These are phyloP conservation scores for Mus caroli DNA, from an alignment of 2,797 vertebrate genomes.

Conservation along the genomic window DNA sequence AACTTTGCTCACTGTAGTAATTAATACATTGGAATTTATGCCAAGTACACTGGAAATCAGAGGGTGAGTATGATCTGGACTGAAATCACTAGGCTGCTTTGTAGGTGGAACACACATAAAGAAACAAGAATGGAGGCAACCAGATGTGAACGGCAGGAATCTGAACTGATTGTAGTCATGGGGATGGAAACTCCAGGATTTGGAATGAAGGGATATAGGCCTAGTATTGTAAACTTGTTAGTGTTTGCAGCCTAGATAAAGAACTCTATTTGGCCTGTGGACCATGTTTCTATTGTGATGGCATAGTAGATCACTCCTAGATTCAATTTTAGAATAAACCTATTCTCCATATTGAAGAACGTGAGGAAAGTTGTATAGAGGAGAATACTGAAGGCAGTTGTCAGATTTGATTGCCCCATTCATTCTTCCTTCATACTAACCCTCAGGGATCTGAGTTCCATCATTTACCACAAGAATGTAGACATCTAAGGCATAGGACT, in stretches of 20 bases:
- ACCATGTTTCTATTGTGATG: background rate
- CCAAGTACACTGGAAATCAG: background rate
- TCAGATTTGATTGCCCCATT: background rate
- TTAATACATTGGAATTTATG: background rate
- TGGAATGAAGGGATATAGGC: background rate
- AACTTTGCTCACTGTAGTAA: background rate
- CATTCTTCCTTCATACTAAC: background rate
- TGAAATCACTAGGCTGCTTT: background rate
- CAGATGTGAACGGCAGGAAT: background rate
- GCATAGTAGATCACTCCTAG: background rate
- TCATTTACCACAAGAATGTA: background rate
- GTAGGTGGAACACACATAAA: background rate
- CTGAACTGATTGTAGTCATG: background rate
- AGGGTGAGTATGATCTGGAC: background rate
- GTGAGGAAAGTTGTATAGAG: slow-evolving; percentile 20
- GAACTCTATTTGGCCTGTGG: background rate
- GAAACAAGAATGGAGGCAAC: background rate
- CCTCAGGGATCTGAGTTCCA: background rate
- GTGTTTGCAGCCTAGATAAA: background rate
- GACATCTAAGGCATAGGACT: background rate
- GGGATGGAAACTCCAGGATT: background rate
- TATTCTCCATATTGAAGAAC: background rate
- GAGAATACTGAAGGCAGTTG: background rate
- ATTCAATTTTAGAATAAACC: background rate
- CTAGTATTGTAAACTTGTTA: background rate